Percentiles rank a stretch among this genome's conserved stretches.
These are phyloP conservation scores for Polyploca ridens DNA, from an alignment of 2,888 invertebrate genomes.

Conservation along the genomic window DNA sequence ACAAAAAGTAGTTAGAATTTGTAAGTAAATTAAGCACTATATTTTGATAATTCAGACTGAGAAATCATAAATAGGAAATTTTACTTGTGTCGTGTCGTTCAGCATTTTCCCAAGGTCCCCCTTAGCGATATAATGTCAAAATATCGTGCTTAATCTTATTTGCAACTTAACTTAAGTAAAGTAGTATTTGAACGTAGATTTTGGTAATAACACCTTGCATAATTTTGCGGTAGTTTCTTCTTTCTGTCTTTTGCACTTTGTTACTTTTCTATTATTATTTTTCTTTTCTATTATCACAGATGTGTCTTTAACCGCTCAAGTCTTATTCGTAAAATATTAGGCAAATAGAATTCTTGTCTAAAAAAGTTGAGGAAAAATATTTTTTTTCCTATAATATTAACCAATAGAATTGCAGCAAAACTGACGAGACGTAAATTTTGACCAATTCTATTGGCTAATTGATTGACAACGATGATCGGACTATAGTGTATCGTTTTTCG, in stretches of 20 bases:
- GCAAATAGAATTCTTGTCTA: no score
- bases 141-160: background rate
- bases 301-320: background rate
- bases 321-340: background rate
- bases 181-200: slow-evolving; percentile 10
- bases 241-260: slow-evolving; percentile 1
- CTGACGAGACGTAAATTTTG: no score
- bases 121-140: background rate
- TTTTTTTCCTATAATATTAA: no score
- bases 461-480: no score
- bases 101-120: no score
- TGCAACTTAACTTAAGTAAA: background rate
- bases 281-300: background rate
- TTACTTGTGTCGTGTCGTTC: no score
- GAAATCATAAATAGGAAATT: no score
- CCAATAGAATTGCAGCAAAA: no score
- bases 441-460: no score
- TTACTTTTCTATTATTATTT: background rate
- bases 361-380: no score
- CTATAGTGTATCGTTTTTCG: no score
- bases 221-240: no score
- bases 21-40: background rate
- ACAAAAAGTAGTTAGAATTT: background rate
- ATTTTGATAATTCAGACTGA: background rate
- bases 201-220: background rate